Evolutionary conservation across 2,888 invertebrate genomes (phyloP).

Genomic region (Mythimna vitellina): DNA sequence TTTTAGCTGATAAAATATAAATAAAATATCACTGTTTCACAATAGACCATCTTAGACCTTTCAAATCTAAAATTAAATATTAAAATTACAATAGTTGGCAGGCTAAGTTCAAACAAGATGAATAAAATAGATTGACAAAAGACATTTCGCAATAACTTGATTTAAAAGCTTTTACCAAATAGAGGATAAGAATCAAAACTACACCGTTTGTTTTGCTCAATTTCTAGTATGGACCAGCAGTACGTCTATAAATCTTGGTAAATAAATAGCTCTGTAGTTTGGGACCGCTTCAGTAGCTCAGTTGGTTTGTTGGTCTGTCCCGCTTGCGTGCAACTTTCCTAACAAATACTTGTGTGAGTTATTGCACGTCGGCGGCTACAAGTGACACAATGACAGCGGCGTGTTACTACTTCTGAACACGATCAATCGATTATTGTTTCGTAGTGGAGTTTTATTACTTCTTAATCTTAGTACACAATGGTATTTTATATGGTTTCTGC

Average conservation of each 20-base stretch:
- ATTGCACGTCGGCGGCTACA: slow-evolving; percentile 49
- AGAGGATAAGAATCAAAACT: slow-evolving; percentile 40
- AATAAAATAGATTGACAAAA: slow-evolving; percentile 23
- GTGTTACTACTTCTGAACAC: slow-evolving; percentile 32
- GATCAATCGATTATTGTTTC: slow-evolving; percentile 21
- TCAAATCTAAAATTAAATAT: too few relatives aligned
- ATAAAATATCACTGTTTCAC: not conserved
- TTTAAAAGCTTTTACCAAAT: slow-evolving; percentile 47
- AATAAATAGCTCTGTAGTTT: slow-evolving; percentile 64
- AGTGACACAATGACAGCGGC: slow-evolving; percentile 46
- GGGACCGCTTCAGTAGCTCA: slow-evolving; percentile 56
- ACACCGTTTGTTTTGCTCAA: slow-evolving; percentile 51
- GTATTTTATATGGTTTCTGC: not conserved
- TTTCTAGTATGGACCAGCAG: slow-evolving; percentile 37
- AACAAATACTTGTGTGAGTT: slow-evolving; percentile 67
- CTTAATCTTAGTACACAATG: slow-evolving; percentile 1
- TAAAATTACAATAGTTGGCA: slow-evolving; percentile 18
- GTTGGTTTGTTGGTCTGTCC: slow-evolving; percentile 44
- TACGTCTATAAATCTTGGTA: slow-evolving; percentile 58
- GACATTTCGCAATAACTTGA: slow-evolving; percentile 38
- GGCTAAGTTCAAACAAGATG: slow-evolving; percentile 1
- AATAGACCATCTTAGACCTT: slow-evolving; percentile 1
- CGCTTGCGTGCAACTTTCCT: slow-evolving; percentile 56
- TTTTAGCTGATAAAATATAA: not conserved
- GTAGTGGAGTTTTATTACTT: slow-evolving; percentile 17